phyloP scores from a whole-genome alignment of 1,140 invertebrate genomes.

The Kradibia gibbosae region DNA sequence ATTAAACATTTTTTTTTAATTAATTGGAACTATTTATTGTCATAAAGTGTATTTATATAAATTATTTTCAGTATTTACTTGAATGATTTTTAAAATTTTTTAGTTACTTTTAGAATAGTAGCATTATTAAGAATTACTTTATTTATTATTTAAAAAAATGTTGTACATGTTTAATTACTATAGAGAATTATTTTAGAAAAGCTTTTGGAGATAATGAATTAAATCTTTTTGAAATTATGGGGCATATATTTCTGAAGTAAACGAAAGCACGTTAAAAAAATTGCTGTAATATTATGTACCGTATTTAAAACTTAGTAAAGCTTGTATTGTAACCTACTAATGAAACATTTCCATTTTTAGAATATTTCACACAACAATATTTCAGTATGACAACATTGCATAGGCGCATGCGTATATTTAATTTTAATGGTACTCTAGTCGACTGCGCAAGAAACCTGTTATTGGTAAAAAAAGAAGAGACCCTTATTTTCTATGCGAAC shows the following conservation, averaged over 20 bases:
- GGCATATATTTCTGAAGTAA: neutral
- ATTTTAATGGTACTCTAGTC: neutral
- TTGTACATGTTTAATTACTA: no score
- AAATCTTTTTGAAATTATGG: no score
- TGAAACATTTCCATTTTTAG: conserved; percentile 3
- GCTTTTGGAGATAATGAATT: no score
- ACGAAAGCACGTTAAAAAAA: neutral
- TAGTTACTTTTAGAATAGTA: neutral
- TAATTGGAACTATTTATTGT: neutral
- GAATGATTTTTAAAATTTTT: neutral
- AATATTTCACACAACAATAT: neutral
- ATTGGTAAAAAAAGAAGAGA: conserved; percentile 42
- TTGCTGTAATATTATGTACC: neutral
- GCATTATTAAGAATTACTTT: neutral
- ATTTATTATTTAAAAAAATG: no score
- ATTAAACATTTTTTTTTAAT: no score
- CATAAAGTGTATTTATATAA: neutral
- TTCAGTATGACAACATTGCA: neutral
- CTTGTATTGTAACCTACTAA: neutral
- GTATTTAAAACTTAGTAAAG: neutral
- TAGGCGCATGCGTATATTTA: neutral
- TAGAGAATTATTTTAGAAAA: no score
- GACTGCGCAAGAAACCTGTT: conserved; percentile 11
- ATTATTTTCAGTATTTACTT: neutral
- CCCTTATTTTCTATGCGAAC: neutral